Conservation (phyloP, 2,113 vertebrate species). For the Sorex araneus region DNA sequence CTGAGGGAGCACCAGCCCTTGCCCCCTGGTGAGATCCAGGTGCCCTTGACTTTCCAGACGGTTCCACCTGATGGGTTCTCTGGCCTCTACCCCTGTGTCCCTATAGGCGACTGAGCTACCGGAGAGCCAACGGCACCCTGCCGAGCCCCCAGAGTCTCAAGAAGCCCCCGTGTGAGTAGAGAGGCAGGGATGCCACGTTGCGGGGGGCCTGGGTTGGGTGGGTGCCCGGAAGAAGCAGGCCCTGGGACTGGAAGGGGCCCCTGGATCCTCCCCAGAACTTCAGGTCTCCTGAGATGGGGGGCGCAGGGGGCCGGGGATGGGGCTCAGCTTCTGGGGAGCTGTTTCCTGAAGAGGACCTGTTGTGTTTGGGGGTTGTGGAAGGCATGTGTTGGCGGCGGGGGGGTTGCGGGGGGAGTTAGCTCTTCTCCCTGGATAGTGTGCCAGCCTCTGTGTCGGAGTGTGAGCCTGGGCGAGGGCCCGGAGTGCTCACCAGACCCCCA, state of each 20-base stretch:
- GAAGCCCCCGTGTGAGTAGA: constrained; percentile 92
- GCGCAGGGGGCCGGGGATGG: not conserved
- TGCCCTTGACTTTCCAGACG: not conserved
- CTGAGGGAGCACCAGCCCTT: not conserved
- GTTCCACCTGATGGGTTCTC: not conserved
- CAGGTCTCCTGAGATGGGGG: not conserved
- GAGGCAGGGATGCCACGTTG: accelerated
- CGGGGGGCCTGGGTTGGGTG: not conserved
- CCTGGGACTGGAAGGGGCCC: not conserved
- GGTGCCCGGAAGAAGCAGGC: not conserved
- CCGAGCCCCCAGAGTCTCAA: constrained; percentile 89
- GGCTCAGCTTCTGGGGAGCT: not conserved
- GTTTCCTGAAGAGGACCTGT: not conserved
- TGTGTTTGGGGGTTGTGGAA: not conserved
- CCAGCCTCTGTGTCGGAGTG: not conserved
- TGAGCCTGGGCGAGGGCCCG: not conserved
- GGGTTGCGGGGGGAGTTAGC: not conserved
- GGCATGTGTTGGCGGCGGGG: no score
- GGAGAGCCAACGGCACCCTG: constrained; percentile 91
- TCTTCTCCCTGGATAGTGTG: not conserved
- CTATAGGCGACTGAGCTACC: constrained; percentile 92
- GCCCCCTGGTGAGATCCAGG: not conserved
- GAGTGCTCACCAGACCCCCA: not conserved
- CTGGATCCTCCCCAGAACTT: not conserved
- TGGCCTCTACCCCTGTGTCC: not conserved